Percentiles rank a stretch among this genome's conserved stretches.
Evolutionary conservation across 2,888 invertebrate genomes (phyloP).

Genomic region (Raillietiella orientalis): DNA sequence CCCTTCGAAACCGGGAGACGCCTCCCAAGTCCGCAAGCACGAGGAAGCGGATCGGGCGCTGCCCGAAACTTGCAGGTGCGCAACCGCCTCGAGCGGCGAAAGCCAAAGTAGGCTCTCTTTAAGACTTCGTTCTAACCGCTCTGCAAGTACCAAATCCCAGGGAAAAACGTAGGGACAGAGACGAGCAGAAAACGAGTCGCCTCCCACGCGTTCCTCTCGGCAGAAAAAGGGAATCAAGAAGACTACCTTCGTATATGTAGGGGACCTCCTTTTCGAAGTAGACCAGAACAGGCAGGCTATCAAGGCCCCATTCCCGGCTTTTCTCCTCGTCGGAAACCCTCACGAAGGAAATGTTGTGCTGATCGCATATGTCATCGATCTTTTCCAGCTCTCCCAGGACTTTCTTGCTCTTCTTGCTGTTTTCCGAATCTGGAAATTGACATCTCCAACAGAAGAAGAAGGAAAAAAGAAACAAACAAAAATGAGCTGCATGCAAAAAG

Average conservation of each 20-base stretch:
- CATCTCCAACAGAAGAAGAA: slow-evolving; percentile 25
- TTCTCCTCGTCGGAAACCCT: slow-evolving; percentile 46
- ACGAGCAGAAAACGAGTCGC: too few relatives aligned
- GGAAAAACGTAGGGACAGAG: neutral
- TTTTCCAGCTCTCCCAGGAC: slow-evolving; percentile 51
- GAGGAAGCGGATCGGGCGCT: too few relatives aligned
- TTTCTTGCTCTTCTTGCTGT: slow-evolving; percentile 50
- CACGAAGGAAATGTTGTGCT: slow-evolving; percentile 64
- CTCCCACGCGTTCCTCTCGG: too few relatives aligned
- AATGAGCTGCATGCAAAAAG: too few relatives aligned
- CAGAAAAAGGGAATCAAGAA: too few relatives aligned
- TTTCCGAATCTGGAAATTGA: slow-evolving; percentile 31
- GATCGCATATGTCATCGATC: slow-evolving; percentile 74
- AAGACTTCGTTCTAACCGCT: neutral
- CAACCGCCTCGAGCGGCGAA: too few relatives aligned
- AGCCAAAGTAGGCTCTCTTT: too few relatives aligned
- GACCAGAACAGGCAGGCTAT: slow-evolving; percentile 8
- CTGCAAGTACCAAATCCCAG: neutral
- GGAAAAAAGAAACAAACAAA: too few relatives aligned
- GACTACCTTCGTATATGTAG: slow-evolving; percentile 9
- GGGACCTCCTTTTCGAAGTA: slow-evolving; percentile 10
- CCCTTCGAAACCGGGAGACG: too few relatives aligned
- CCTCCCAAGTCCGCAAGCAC: too few relatives aligned
- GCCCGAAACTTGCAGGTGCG: too few relatives aligned
- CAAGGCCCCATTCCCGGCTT: slow-evolving; percentile 9